Base-by-base conservation (phyloP, 2,888 invertebrate genomes). In the Encarsia formosa region DNA sequence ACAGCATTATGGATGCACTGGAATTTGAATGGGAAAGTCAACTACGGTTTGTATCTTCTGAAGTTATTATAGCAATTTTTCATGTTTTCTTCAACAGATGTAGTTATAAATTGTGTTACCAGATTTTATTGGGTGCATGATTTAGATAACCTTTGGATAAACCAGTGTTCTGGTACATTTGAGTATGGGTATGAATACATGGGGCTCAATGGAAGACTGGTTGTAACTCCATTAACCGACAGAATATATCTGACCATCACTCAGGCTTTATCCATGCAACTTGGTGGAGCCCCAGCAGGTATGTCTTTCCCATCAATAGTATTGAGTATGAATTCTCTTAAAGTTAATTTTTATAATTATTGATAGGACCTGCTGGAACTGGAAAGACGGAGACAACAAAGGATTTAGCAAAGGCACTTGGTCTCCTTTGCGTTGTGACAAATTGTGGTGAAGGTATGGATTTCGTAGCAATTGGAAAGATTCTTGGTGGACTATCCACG, bases 1-100 rank as follows among this genome's bases (percentile, higher is more conserved):
- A 86, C 71, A 91, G 91, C 73, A 85, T 95, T 15, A 83, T 88
- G 24, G 88, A 91, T 62, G 84, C 85, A 0, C 79, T 84, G 54
- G 93, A 94, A 74, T 95, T 95, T 65, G 88, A 91, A 65, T 95
- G 95, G 95, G 93, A 94, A 73, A 91, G 91, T 66, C 94, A 95
- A 73, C 77, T 95, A 54, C 77, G 93, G 68, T 71, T 46, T 9
- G 34, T 34, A 15, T n/a, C 15, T 5, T 9, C 5, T 29, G 29
- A 8, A 13, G 29, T 29, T 13, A 19, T 18, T 37, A 3, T 13
- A 37, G 8, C 20, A 6, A 2, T 8, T 22, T 15, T 24, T 18
- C 8, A 37, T 18, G 23, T 35, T 18, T 35, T 16, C 19, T 16
- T 35, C 8, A 35, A 4, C 4, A 3, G 35, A 2, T 16, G 13